phyloP scores from a whole-genome alignment of 2,888 invertebrate species.

The Tenthredo amoena region DNA sequence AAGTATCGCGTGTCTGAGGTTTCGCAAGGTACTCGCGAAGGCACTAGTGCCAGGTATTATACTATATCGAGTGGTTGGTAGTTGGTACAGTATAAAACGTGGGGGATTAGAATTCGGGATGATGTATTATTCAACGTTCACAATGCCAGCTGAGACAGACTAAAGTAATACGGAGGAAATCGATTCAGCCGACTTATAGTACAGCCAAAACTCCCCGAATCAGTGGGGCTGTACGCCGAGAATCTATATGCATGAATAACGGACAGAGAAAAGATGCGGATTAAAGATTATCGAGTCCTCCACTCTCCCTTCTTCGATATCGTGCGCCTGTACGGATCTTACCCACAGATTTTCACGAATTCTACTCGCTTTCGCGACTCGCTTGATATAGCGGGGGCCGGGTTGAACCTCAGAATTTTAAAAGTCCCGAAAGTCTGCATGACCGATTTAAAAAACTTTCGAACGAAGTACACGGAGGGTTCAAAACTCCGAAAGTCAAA shows the following conservation, averaged over 20 bases:
- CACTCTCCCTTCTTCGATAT: background rate
- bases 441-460: background rate
- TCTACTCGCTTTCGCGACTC: background rate
- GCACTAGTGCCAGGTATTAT: background rate
- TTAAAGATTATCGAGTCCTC: constrained; percentile 11
- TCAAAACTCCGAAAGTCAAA: too few relatives aligned
- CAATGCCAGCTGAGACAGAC: constrained; percentile 12
- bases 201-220: background rate
- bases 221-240: background rate
- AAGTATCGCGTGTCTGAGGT: background rate
- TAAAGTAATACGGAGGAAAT: constrained; percentile 19
- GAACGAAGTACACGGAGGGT: too few relatives aligned
- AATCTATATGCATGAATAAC: constrained; percentile 19
- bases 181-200: constrained; percentile 23
- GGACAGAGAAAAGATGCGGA: constrained; percentile 14
- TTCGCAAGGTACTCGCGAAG: background rate
- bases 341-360: background rate
- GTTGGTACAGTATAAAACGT: background rate
- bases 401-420: background rate
- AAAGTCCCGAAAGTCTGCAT: too few relatives aligned
- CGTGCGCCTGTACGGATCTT: background rate
- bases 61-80: background rate
- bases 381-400: background rate
- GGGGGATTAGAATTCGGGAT: constrained; percentile 8
- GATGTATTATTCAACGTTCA: constrained; percentile 35